A percentile compares a stretch with the other conserved stretches of the same genome.
phyloP scores from a whole-genome alignment of 2,797 vertebrate genomes.

The Tangara arthus region DNA sequence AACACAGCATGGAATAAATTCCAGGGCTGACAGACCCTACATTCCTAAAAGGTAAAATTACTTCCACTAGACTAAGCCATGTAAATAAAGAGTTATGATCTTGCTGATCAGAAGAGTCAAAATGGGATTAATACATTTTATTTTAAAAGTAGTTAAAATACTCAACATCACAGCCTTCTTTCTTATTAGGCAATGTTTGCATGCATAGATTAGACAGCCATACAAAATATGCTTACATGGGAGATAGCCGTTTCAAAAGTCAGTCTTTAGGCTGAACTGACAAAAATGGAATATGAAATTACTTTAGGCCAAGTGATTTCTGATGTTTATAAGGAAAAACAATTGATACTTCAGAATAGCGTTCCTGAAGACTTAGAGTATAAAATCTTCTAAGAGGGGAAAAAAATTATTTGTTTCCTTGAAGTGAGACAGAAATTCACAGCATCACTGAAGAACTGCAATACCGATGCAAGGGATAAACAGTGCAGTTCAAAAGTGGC shows the following conservation, averaged over 20 bases:
- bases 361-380: not conserved
- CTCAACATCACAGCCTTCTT: not conserved
- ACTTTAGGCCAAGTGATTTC: not conserved
- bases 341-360: not conserved
- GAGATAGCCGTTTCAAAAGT: not conserved
- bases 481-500: fast-evolving
- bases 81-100: not conserved
- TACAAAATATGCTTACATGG: not conserved
- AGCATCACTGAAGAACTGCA: not conserved
- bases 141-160: not conserved
- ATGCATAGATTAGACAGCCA: not conserved
- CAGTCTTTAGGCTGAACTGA: not conserved
- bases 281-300: not conserved
- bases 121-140: not conserved
- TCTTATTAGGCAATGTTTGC: not conserved
- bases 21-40: not conserved
- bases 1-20: not conserved
- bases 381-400: not conserved
- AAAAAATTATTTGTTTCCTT: not conserved
- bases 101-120: not conserved
- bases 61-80: not conserved
- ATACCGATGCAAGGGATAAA: fast-evolving
- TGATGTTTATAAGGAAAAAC: not conserved
- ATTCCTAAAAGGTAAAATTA: not conserved
- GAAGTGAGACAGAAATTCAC: not conserved